Evolutionary conservation across 2,797 vertebrate genomes (phyloP), one percentile per base, ranked within the genome.

Genomic region (Platalea minor): DNA sequence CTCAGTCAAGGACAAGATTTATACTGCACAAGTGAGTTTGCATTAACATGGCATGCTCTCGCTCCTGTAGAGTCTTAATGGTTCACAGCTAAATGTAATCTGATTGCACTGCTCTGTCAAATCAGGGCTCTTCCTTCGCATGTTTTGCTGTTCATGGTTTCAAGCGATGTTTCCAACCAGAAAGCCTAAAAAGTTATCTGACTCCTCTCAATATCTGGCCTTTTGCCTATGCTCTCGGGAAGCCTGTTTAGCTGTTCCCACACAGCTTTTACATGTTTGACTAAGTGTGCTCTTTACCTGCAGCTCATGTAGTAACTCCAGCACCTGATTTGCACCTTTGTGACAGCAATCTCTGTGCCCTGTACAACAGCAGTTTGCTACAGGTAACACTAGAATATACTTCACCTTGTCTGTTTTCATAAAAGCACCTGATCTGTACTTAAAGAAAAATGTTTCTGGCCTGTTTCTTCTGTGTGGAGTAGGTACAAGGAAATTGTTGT

Each of bases 171-270:
- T 65, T 79, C 48, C 17, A 75, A 45, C 5, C 12, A 70, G 46
- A 75, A 85, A 64, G 24, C 31, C 45, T 69, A 39, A 25, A 53
- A 64, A 37, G 5, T 24, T 33, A 28, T 29, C 23, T 5, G 4
- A 17, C 9, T 60, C n/a, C 9, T 73, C 35, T 48, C 60, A 60
- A 8, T 16, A 48, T 13, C 11, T 24, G 4, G 21, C 2, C 10
- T 37, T 91, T 26, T 67, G 39, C 24, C 19, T 39, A 0, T 11
- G 15, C 33, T 59, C 56, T 77, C 5, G 5, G 7, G 11, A 63
- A 77, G 31, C 3, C 7, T 0, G 0, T 59, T 85, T 23, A 31
- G 8, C 24, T 41, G 12, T 26, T 89, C 11, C 37, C 11, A 50
- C 7, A 0, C 26, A 73, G 29, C 4, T 69, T 83, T 54, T 57